phyloP scores from a whole-genome alignment of 2,113 vertebrate species.

The Speoplatyrhinus poulsoni region DNA sequence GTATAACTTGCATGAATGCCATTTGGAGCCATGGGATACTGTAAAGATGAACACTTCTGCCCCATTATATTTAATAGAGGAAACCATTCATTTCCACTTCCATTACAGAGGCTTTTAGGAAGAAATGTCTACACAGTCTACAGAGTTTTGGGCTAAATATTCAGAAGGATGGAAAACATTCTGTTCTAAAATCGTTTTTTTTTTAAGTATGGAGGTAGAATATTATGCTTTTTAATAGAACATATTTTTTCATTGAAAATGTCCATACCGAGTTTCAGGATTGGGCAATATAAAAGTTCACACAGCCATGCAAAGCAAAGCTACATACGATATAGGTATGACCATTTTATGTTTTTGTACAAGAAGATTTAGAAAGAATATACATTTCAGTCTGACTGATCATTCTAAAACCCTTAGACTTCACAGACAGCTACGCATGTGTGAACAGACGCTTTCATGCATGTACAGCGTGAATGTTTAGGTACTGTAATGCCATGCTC shows the following conservation, averaged over 20 bases:
- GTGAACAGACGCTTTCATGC: not conserved
- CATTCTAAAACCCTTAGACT: no score
- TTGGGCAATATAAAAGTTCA: not conserved
- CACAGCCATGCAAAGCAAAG: no score
- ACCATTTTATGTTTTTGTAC: no score
- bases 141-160: constrained; percentile 29
- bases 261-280: constrained; percentile 41
- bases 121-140: constrained; percentile 35
- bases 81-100: constrained; percentile 54
- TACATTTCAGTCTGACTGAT: no score
- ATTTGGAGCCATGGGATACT: constrained; percentile 17
- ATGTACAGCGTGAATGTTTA: constrained; percentile 16
- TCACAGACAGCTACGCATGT: not conserved
- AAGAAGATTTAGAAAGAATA: no score
- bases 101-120: constrained; percentile 49
- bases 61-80: constrained; percentile 37
- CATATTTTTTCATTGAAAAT: constrained; percentile 36
- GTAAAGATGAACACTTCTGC: constrained; percentile 32
- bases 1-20: constrained; percentile 43
- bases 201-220: no score
- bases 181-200: constrained; percentile 10
- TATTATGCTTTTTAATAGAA: not conserved
- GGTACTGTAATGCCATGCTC: constrained; percentile 10
- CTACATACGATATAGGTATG: no score
- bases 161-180: constrained; percentile 21